phyloP scores from a whole-genome alignment of 2,797 vertebrate species.

The Margarornis squamiger region DNA sequence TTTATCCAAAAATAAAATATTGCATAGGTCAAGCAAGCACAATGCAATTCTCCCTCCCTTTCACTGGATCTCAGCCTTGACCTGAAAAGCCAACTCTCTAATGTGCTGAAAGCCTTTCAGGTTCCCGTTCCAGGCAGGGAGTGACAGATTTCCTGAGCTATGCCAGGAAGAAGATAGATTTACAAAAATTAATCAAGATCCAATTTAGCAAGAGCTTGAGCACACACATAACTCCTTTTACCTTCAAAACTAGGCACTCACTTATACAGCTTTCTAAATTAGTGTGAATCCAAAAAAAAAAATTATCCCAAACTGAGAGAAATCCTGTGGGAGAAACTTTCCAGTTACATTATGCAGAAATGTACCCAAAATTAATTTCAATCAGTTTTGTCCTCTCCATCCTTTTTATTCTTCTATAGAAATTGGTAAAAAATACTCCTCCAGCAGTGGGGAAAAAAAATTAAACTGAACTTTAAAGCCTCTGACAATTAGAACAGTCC shows the following conservation, averaged over 20 bases:
- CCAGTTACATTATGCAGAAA: background rate
- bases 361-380: background rate
- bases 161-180: background rate
- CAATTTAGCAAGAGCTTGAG: constrained; percentile 11
- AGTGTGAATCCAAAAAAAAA: background rate
- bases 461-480: background rate
- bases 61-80: constrained; percentile 12
- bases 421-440: background rate
- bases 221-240: background rate
- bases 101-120: constrained; percentile 23
- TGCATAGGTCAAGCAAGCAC: constrained; percentile 54
- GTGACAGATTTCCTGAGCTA: background rate
- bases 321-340: background rate
- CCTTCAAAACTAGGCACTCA: background rate
- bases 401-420: background rate
- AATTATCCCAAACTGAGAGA: background rate
- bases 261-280: background rate
- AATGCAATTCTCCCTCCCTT: constrained; percentile 25
- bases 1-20: constrained; percentile 67
- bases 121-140: background rate
- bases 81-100: constrained; percentile 36
- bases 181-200: constrained; percentile 38
- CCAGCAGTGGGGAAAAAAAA: background rate
- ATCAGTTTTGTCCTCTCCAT: background rate
- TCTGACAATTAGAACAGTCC: background rate